Base-by-base conservation (phyloP, 2,888 invertebrate genomes). In the Trypoxylon attenuatum region DNA sequence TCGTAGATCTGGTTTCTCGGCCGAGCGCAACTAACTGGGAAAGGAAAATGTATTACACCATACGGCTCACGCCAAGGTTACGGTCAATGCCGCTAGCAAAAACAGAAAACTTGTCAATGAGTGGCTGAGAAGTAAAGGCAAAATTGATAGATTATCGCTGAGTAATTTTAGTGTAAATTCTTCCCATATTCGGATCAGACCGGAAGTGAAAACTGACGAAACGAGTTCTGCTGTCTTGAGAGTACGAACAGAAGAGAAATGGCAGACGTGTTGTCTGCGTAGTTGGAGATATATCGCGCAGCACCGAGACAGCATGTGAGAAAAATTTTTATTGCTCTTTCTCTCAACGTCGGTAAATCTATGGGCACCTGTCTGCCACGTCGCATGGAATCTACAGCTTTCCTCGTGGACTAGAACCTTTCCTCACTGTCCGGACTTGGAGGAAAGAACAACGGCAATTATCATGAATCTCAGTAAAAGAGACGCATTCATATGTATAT, bases 151-250 rank as follows among this genome's bases (percentile, higher is more conserved):
- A 38, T n/a, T 33, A 18, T 13, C 49, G 29, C 2, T 13, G 1
- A 5, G 18, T 2, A 22, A 15, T 8, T 41, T 41, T 46, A 8
- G 38, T 8, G 25, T 15, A 42, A 29, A 53, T 57, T 50, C 57
- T 46, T 16, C 43, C 5, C n/a, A n/a, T n/a, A 27, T 6, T 21
- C 39, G 29, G 52, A 53, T 25, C 21, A 15, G 53, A 22, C 41
- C 55, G 66, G 64, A 57, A 53, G 63, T 63, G 66, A 66, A 65
- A 66, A 63, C 57, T 15, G 15, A 46, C 49, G 45, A 42, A 66
- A 58, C 66, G 25, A 58, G 66, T 66, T 66, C 53, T 39, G 16
- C 63, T 8, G 33, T 13, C 33, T 43, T 19, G 38, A 56, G 16
- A 27, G 22, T 19, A 16, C 29, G 21, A 18, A 47, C 3, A 15